These are phyloP conservation scores for Trichopria drosophilae DNA, from an alignment of 2,888 invertebrate genomes.

Conservation along the genomic window DNA sequence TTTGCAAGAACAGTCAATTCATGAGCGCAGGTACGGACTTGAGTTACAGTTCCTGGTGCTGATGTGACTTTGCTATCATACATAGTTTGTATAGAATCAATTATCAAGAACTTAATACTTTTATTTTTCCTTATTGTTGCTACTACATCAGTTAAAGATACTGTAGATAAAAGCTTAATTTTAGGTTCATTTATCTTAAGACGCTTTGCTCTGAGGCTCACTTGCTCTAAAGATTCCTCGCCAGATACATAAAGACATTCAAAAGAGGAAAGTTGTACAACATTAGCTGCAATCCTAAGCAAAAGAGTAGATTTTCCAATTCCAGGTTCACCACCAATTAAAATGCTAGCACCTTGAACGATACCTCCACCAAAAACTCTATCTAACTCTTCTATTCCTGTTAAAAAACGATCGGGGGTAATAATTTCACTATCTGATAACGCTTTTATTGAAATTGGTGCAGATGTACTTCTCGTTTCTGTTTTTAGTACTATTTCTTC, in stretches of 20 bases:
- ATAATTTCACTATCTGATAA: conserved; percentile 18
- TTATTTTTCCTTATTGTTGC: conserved; percentile 8
- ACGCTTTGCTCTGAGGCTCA: conserved; percentile 24
- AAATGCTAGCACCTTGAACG: conserved; percentile 24
- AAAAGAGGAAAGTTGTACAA: conserved; percentile 15
- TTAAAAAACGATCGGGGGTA: conserved; percentile 15
- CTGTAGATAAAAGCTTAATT: conserved; percentile 8
- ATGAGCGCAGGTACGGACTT: conserved; percentile 20
- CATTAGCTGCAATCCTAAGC: conserved; percentile 18
- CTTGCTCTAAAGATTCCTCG: conserved; percentile 30
- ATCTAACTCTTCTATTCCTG: conserved; percentile 25
- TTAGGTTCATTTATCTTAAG: conserved; percentile 17
- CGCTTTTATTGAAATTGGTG: conserved; percentile 15
- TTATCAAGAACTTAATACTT: conserved; percentile 14
- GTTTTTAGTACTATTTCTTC: conserved; percentile 18
- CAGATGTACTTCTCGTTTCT: conserved; percentile 11
- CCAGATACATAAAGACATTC: conserved; percentile 29
- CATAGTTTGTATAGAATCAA: conserved; percentile 33
- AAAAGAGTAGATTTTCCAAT: conserved; percentile 32
- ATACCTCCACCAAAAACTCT: conserved; percentile 25
- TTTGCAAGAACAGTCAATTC: conserved; percentile 21
- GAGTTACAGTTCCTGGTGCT: conserved; percentile 28
- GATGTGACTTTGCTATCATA: conserved; percentile 9
- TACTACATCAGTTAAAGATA: conserved; percentile 16
- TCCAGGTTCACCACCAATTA: conserved; percentile 32